Evolutionary conservation across 1,140 invertebrate species (phyloP).

Genomic region (Helicoverpa zea): DNA sequence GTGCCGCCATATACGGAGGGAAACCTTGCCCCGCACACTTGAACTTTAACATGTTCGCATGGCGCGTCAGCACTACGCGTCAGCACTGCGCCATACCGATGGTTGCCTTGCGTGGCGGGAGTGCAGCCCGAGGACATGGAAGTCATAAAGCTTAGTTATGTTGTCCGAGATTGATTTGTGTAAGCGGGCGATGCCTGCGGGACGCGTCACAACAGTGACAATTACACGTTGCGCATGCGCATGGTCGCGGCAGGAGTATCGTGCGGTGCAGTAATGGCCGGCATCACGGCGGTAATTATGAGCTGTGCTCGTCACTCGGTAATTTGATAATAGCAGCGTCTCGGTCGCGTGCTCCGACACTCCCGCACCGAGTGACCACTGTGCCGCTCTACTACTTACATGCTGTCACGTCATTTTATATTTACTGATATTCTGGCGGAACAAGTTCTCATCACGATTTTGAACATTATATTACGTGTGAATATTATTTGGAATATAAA

Average conservation of each 20-base stretch:
- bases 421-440: too few species aligned
- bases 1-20: not conserved
- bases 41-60: not conserved
- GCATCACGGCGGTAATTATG: not conserved
- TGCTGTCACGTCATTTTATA: too few species aligned
- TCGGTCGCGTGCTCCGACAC: not conserved
- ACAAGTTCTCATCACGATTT: too few species aligned
- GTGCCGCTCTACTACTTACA: too few species aligned
- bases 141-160: slow-evolving; percentile 1
- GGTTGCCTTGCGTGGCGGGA: not conserved
- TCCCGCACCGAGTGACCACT: too few species aligned
- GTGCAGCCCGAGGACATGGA: not conserved
- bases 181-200: slow-evolving; percentile 8
- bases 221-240: not conserved
- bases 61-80: not conserved
- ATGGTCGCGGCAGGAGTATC: not conserved
- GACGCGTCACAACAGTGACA: slow-evolving; percentile 15
- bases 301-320: not conserved
- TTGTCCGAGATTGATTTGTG: slow-evolving; percentile 16
- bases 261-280: slow-evolving; percentile 2
- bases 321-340: not conserved
- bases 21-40: not conserved
- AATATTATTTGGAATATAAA: too few species aligned
- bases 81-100: not conserved
- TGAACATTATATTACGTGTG: too few species aligned